Evolutionary conservation across 23 tunicate genomes (phyloP), one percentile per base, ranked within the genome.

Genomic region (Phallusia fumigata): DNA sequence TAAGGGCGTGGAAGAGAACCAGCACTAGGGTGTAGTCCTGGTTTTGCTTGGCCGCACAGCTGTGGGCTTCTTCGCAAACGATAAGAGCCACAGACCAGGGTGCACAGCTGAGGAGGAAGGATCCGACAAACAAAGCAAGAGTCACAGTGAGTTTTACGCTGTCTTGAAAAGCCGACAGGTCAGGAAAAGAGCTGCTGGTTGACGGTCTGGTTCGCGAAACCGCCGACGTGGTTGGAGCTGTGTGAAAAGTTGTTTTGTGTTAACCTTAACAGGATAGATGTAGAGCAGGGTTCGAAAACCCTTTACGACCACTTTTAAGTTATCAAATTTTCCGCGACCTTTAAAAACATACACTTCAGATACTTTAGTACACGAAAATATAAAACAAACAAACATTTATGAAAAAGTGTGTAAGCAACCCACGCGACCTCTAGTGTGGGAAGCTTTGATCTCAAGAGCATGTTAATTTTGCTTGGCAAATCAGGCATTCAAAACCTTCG

Each of bases 51-150:
- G 88, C 33, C 0, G 35, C 74, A 32, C 97, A 92, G 0, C 49
- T 33, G 40, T 74, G 36, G 30, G 26, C 75, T 50, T 79, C 74
- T 19, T 49, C 75, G 72, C 97, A 92, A 2, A 85, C 30, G 19
- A 88, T 18, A 32, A 92, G 79, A 3, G 89, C 86, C 78, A 84
- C 51, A 6, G 97, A 85, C 97, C 97, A 92, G 0, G 97, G 97
- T 31, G 82, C 83, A 53, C 92, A 87, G 76, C 92, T 92, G 24
- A 88, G 69, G 28, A 58, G 69, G 13, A 58, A 58, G 16, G 69
- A 58, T 58, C 69, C 69, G 5, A 58, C 69, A 33, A 79, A 79
- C 36, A 79, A 79, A 36, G 83, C 83, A 53, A 91, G 64, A 19
- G 96, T 91, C 35, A 83, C 33, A 11, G 85, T 51, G 31, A 87